phyloP scores from a whole-genome alignment of 2,888 invertebrate species.

The Coenonympha arcania region DNA sequence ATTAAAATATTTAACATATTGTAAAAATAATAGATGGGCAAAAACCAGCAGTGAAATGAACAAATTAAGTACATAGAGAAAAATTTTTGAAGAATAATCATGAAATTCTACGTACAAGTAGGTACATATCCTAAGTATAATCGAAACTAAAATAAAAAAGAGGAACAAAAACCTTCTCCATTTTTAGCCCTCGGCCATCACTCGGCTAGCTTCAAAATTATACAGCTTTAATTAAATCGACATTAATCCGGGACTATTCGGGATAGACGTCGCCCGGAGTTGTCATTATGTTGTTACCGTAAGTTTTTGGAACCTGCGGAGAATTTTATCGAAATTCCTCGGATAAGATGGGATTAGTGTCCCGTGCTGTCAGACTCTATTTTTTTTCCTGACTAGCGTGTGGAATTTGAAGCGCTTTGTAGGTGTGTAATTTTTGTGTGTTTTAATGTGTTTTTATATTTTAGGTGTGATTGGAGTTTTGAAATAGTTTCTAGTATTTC shows the following conservation, averaged over 20 bases:
- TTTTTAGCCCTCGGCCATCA: conserved; percentile 10
- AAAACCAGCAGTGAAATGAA: no score
- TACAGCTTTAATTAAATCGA: conserved; percentile 72
- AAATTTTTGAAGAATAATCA: no score
- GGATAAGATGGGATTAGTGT: conserved; percentile 45
- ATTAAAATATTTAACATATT: no score
- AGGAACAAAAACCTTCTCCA: conserved; percentile 1
- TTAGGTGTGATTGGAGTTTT: not conserved
- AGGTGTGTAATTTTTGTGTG: not conserved
- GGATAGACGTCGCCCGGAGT: conserved; percentile 48
- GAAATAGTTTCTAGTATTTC: no score
- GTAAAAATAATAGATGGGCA: no score
- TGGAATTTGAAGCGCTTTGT: not conserved
- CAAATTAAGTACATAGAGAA: no score
- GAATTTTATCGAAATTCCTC: conserved; percentile 49
- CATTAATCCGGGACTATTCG: conserved; percentile 65
- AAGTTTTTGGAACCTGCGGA: conserved; percentile 49
- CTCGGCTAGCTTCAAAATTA: conserved; percentile 54
- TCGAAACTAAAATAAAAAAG: not conserved
- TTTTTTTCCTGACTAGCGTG: conserved; percentile 11
- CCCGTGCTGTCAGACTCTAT: conserved; percentile 30
- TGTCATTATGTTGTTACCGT: conserved; percentile 68
- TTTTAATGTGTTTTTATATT: not conserved
- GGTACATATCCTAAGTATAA: no score
- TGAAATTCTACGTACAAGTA: no score